Evolutionary conservation across 2,888 invertebrate species (phyloP), one percentile per base, ranked within the genome.

Genomic region (Horisme vitalbata): DNA sequence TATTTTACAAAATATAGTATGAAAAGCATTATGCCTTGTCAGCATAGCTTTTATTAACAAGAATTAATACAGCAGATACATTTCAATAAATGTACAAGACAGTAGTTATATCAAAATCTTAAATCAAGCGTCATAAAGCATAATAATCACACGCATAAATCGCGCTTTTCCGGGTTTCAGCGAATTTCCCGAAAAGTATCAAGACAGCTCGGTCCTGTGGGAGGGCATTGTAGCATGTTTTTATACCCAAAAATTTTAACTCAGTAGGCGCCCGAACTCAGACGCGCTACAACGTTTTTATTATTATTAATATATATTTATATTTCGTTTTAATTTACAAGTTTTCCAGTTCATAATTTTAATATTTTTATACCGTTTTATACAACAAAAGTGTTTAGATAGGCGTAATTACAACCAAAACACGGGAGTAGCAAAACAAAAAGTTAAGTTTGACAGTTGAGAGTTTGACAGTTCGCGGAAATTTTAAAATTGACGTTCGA

Each of bases 221-320:
- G 77, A 83, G 87, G 84, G 88, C 81, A 89, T 89, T 88, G 89
- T 89, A 89, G 88, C 88, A 85, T 89, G 89, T 89, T 89, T 89
- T 89, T 89, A 89, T 89, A 81, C 89, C 89, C 88, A 89, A 89
- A 89, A 89, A 89, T 89, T 89, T 89, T 87, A 89, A 89, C 86
- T 88, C 89, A 89, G 89, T 89, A 88, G 89, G 87, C 89, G 88
- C 89, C 87, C 87, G 86, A 76, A 87, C 89, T 83, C 89, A 68
- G 89, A 80, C 82, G 85, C 75, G 86, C 86, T 83, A 79, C 83
- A 79, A 89, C 89, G 89, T 80, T 87, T 85, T 84, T 89, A 89
- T 85, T 86, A 84, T 83, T 86, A 87, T 83, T 87, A 86, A 83
- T 88, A 89, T 89, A 88, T 88, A 89, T 88, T 88, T 89, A 89